These are phyloP conservation scores for Drosophila ironensis DNA, from an alignment of 1,140 invertebrate genomes.

Conservation along the genomic window DNA sequence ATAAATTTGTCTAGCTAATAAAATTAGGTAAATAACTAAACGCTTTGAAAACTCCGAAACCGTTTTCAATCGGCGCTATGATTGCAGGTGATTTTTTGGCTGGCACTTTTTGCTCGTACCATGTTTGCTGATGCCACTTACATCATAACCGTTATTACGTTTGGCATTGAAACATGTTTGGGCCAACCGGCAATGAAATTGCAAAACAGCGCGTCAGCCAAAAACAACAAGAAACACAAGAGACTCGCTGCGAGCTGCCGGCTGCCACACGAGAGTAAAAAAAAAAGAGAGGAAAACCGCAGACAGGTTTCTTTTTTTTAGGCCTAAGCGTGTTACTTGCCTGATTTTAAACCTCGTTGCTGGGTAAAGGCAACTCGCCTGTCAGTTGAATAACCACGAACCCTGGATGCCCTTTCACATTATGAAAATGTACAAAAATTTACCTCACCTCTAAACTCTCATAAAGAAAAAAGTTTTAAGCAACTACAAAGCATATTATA, in stretches of 20 bases:
- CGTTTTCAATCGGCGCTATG: neutral
- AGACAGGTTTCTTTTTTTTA: slow-evolving; percentile 43
- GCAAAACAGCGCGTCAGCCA: slow-evolving; percentile 48
- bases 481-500: too few relatives aligned
- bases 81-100: slow-evolving; percentile 24
- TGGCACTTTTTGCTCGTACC: slow-evolving; percentile 7
- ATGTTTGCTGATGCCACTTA: slow-evolving; percentile 48
- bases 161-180: slow-evolving; percentile 79
- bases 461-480: too few relatives aligned
- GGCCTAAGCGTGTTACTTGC: slow-evolving; percentile 25
- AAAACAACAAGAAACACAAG: slow-evolving; percentile 7
- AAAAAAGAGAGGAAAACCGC: slow-evolving; percentile 1
- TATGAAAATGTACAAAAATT: neutral
- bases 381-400: slow-evolving; percentile 1
- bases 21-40: too few relatives aligned
- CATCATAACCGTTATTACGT: slow-evolving; percentile 81
- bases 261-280: slow-evolving; percentile 32
- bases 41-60: neutral
- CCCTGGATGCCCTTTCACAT: neutral
- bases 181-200: slow-evolving; percentile 72
- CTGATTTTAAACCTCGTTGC: neutral
- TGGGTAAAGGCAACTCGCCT: slow-evolving; percentile 6
- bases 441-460: too few relatives aligned
- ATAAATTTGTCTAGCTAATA: too few relatives aligned
- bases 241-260: slow-evolving; percentile 29